Evolutionary conservation across 2,797 vertebrate species (phyloP), one percentile per base, ranked within the genome.

Genomic region (Lycodopsis pacificus): DNA sequence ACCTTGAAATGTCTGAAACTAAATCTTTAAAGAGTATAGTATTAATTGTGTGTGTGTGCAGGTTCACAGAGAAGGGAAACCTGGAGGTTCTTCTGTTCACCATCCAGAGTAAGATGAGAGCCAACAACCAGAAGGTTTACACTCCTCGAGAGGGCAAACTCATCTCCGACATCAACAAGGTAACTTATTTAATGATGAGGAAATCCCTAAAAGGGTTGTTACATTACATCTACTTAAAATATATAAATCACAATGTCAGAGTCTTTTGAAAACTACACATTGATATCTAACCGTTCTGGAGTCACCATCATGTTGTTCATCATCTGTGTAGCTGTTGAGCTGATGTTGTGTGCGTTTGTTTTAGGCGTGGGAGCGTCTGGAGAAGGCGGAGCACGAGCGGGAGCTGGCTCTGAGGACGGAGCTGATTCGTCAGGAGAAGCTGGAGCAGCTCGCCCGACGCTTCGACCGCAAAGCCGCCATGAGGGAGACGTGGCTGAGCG

Each of bases 81-180:
- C 90, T 99, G 80, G 97, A 99, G 90, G 97, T 99, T 57, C 95
- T 99, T 36, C 96, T 99, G 73, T 99, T 99, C 89, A 99, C 98
- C 77, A 99, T 99, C 90, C 98, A 99, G 92, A 99, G 98, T 89
- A 98, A 99, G 91, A 99, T 99, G 98, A 96, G 98, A 83, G 98
- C 98, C 59, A 99, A 99, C 94, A 99, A 99, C 88, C 98, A 99
- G 94, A 99, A 99, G 77, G 98, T 99, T 0, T 99, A 97, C 90
- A 97, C 96, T 84, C 98, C 98, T 0, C 93, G 98, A 54, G 98
- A 99, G 79, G 98, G 98, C 32, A 99, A 99, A 77, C 98, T 99
- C 95, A 98, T 99, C 95, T 98, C 98, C 14, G 98, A 99, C 92
- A 99, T 99, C 89, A 99, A 99, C 93, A 99, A 98, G 97, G 98